Conservation (phyloP, 2,888 invertebrate species). For the Drosophila subquinaria region DNA sequence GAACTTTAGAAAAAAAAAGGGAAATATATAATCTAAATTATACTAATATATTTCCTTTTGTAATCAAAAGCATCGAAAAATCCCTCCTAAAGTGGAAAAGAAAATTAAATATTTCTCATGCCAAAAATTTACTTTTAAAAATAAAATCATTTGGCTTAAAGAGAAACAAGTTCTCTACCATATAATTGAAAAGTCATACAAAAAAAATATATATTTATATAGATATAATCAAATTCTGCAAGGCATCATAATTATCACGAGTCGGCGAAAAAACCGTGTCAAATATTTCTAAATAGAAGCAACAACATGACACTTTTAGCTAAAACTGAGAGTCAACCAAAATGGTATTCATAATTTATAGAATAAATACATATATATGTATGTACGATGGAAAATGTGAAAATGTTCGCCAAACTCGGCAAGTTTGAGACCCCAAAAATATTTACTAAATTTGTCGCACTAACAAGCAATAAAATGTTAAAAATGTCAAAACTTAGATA, state of each 20-base stretch:
- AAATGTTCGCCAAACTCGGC: slow-evolving; percentile 44
- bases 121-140: slow-evolving; percentile 1
- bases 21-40: background rate
- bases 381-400: slow-evolving; percentile 10
- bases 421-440: slow-evolving; percentile 63
- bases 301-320: slow-evolving; percentile 72
- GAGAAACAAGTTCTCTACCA: background rate
- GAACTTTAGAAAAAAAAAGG: background rate
- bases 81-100: background rate
- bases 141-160: background rate
- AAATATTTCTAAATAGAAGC: slow-evolving; percentile 75
- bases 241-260: slow-evolving; percentile 56
- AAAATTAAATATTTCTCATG: background rate
- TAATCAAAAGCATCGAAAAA: background rate
- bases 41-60: too few species aligned
- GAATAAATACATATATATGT: slow-evolving; percentile 29
- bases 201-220: slow-evolving; percentile 7
- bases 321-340: slow-evolving; percentile 50
- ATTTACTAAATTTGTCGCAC: slow-evolving; percentile 82
- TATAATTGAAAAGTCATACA: slow-evolving; percentile 25
- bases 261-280: slow-evolving; percentile 69
- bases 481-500: slow-evolving; percentile 74
- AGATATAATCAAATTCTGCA: slow-evolving; percentile 40
- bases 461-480: slow-evolving; percentile 84
- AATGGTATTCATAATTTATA: slow-evolving; percentile 74